phyloP scores from a whole-genome alignment of 2,113 vertebrate genomes.

The Heterotis niloticus region DNA sequence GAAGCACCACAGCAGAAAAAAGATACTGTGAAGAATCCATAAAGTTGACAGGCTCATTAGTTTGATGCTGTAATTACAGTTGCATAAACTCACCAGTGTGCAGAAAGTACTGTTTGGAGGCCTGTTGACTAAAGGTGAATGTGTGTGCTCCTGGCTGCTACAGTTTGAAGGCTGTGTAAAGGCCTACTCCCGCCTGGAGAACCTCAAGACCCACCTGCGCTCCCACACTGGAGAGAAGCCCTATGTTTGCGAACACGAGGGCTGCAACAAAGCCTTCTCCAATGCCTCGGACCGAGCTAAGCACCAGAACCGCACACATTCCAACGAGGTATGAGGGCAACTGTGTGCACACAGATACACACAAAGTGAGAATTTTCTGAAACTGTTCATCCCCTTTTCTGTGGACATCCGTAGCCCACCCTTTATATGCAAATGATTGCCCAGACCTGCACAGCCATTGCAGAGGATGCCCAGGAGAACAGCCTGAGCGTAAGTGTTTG shows the following conservation, averaged over 20 bases:
- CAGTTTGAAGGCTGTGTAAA: conserved; percentile 97
- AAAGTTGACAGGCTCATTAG: too few species aligned
- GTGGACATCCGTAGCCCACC: background rate
- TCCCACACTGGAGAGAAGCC: conserved; percentile 98
- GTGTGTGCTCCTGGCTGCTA: conserved; percentile 19
- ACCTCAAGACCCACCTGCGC: conserved; percentile 95
- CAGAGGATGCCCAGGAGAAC: background rate
- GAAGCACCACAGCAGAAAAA: too few species aligned
- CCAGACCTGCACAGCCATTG: background rate
- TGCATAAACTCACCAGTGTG: too few species aligned
- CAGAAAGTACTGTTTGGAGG: too few species aligned
- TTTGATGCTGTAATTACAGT: too few species aligned
- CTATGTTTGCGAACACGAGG: conserved; percentile 93
- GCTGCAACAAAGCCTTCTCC: conserved; percentile 97
- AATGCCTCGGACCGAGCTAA: conserved; percentile 96
- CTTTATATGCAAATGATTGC: background rate
- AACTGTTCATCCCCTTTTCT: background rate
- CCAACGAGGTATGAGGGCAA: conserved; percentile 80
- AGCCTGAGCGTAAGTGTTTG: background rate
- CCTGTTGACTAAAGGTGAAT: too few species aligned
- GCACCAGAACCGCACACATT: conserved; percentile 97
- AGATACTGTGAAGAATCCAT: too few species aligned
- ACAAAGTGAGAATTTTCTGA: background rate
- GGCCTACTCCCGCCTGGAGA: conserved; percentile 96
- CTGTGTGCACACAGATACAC: background rate